Evolutionary conservation across 1,140 invertebrate genomes (phyloP).

Genomic region (Holcopasites calliopsidis): DNA sequence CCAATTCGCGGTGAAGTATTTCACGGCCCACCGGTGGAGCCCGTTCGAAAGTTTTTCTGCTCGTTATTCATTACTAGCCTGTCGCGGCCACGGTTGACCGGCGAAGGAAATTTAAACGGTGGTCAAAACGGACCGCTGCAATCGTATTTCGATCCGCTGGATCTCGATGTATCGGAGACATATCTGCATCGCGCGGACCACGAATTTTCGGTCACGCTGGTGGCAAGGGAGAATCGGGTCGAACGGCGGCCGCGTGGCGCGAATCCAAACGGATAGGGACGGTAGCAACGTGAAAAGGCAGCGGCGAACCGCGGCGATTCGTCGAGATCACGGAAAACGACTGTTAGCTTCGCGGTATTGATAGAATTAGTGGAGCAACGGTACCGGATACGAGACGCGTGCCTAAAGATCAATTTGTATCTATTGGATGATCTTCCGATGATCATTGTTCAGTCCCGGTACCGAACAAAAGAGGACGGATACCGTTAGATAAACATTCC

Average conservation of each 20-base stretch:
- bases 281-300: constrained; percentile 36
- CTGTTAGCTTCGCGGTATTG: too few relatives aligned
- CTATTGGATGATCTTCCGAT: too few relatives aligned
- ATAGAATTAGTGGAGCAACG: too few relatives aligned
- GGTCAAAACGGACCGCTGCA: constrained; percentile 30
- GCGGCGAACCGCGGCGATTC: constrained; percentile 10
- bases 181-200: constrained; percentile 12
- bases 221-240: constrained; percentile 22
- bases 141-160: constrained; percentile 32
- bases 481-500: too few relatives aligned
- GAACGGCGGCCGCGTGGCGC: constrained; percentile 22
- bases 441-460: too few relatives aligned
- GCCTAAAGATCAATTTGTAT: too few relatives aligned
- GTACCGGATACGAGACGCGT: too few relatives aligned
- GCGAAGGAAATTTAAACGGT: constrained; percentile 35
- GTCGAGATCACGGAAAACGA: constrained; percentile 1
- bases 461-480: too few relatives aligned
- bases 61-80: constrained; percentile 24
- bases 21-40: not conserved
- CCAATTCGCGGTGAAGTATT: not conserved
- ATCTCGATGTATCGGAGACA: constrained; percentile 34
- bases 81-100: not conserved
- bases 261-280: constrained; percentile 29
- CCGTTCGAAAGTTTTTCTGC: constrained; percentile 1
- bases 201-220: constrained; percentile 43